Evolutionary conservation across 2,888 invertebrate species (phyloP).

Genomic region (Temnothorax unifasciatus): DNA sequence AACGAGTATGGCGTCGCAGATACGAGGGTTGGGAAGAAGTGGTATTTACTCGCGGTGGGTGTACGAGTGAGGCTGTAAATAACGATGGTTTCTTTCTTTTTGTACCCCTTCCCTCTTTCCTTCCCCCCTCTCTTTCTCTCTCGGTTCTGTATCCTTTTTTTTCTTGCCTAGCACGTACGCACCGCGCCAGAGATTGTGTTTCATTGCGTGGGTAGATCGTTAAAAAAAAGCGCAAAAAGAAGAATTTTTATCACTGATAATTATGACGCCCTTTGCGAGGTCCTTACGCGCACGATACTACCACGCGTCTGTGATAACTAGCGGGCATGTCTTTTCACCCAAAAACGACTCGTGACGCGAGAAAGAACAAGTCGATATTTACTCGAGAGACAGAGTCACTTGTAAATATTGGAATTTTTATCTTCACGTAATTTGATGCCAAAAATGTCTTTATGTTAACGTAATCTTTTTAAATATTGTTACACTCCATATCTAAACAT

Average conservation of each 20-base stretch:
- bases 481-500: background rate
- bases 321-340: slow-evolving; percentile 24
- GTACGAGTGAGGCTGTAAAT: slow-evolving; percentile 61
- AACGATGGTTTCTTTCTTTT: slow-evolving; percentile 41
- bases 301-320: slow-evolving; percentile 39
- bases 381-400: background rate
- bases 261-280: slow-evolving; percentile 78
- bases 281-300: slow-evolving; percentile 35
- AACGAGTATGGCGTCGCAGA: slow-evolving; percentile 53
- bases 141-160: background rate
- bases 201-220: slow-evolving; percentile 53
- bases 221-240: slow-evolving; percentile 67
- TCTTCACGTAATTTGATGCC: background rate
- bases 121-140: background rate
- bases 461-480: background rate
- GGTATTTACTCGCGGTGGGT: slow-evolving; percentile 45
- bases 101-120: background rate
- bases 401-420: slow-evolving; percentile 1
- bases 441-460: background rate
- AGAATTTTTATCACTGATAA: slow-evolving; percentile 76
- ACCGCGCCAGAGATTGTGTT: slow-evolving; percentile 43
- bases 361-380: slow-evolving; percentile 21
- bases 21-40: slow-evolving; percentile 42
- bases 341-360: background rate
- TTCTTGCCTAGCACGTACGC: slow-evolving; percentile 35